Percentiles rank a stretch among this genome's conserved stretches.
These are phyloP conservation scores for Dysdera silvatica DNA, from an alignment of 1,140 invertebrate genomes.

Conservation along the genomic window DNA sequence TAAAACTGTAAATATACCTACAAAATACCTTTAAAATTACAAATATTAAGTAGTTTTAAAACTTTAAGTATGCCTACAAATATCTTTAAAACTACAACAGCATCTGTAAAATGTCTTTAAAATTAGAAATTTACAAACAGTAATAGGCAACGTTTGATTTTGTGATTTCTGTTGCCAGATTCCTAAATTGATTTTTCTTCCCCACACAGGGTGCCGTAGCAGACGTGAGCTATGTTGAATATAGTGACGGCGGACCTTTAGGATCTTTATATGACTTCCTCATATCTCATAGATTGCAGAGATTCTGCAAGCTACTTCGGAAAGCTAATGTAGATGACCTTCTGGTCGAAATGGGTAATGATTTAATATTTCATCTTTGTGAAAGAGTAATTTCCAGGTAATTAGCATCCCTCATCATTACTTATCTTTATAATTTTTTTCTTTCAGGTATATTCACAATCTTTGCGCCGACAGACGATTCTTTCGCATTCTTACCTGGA, in stretches of 20 bases:
- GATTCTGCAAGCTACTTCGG: conserved; percentile 18
- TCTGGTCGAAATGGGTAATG: conserved; percentile 4
- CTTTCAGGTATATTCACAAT: conserved; percentile 47
- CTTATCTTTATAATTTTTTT: too few relatives aligned
- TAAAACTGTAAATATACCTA: too few relatives aligned
- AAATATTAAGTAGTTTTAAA: too few relatives aligned
- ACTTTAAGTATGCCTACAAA: too few relatives aligned
- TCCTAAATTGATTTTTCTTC: too few relatives aligned
- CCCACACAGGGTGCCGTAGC: neutral
- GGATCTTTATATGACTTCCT: conserved; percentile 20
- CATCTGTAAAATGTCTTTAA: too few relatives aligned
- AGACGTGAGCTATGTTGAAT: conserved; percentile 21
- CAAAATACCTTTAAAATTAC: too few relatives aligned
- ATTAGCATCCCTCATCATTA: too few relatives aligned
- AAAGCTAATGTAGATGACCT: conserved; percentile 13
- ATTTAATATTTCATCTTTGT: neutral
- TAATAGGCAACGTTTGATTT: too few relatives aligned
- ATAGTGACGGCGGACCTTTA: conserved; percentile 17
- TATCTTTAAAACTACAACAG: too few relatives aligned
- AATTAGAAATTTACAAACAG: too few relatives aligned
- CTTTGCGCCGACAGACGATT: conserved; percentile 50
- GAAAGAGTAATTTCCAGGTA: neutral
- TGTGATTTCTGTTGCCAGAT: too few relatives aligned
- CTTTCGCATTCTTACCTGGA: conserved; percentile 39
- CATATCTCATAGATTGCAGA: neutral